Conservation (phyloP, 1,140 invertebrate species). For the Reticulitermes speratus region DNA sequence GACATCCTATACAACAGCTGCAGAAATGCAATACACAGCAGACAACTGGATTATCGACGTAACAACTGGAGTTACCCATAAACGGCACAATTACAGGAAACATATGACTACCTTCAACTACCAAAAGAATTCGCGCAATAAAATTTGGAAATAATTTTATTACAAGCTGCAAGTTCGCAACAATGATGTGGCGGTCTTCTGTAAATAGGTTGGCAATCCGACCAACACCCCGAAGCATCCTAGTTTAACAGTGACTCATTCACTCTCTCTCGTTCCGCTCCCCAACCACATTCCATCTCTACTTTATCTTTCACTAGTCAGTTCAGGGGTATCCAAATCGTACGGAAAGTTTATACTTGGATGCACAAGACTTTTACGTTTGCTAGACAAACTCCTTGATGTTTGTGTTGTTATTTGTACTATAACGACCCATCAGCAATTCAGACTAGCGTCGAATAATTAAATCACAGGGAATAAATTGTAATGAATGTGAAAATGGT, state of each 20-base stretch:
- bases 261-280: background rate
- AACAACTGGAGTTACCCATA: background rate
- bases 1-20: too few relatives aligned
- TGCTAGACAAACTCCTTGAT: too few relatives aligned
- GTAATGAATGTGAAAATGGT: too few relatives aligned
- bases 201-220: background rate
- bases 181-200: background rate
- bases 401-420: too few relatives aligned
- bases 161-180: background rate
- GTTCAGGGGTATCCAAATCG: background rate
- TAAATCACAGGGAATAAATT: too few relatives aligned
- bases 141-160: background rate
- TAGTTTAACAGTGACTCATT: background rate
- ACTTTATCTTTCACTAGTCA: background rate
- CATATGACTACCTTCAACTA: background rate
- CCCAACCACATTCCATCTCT: background rate
- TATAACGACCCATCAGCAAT: too few relatives aligned
- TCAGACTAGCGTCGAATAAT: too few relatives aligned
- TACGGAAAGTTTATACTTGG: background rate
- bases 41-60: background rate
- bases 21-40: too few relatives aligned
- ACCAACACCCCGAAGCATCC: background rate
- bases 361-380: too few relatives aligned
- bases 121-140: background rate
- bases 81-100: background rate